Conservation (phyloP, 1,140 invertebrate genomes). For the Limonius californicus region DNA sequence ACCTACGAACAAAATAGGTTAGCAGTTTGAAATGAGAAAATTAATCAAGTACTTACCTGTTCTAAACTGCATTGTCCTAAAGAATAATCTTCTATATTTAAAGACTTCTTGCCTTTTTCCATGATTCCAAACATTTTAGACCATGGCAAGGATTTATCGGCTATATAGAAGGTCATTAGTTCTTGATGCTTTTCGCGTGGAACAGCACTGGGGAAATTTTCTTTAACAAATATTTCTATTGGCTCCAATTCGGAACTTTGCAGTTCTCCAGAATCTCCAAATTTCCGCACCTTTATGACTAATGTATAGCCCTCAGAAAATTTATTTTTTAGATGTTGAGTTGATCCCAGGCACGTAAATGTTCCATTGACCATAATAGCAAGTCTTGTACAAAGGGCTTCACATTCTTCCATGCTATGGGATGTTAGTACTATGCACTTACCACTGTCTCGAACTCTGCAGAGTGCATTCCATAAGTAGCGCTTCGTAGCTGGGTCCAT, state of each 20-base stretch:
- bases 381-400: constrained; percentile 77
- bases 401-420: constrained; percentile 83
- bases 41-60: constrained; percentile 54
- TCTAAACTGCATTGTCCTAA: constrained; percentile 79
- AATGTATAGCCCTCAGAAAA: constrained; percentile 54
- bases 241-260: constrained; percentile 19
- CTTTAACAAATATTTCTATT: constrained; percentile 46
- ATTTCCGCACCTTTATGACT: constrained; percentile 42
- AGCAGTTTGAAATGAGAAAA: neutral
- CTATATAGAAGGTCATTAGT: constrained; percentile 68
- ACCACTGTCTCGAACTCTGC: constrained; percentile 55
- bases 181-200: constrained; percentile 67
- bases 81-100: constrained; percentile 73
- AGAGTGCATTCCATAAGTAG: constrained; percentile 69
- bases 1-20: constrained; percentile 17
- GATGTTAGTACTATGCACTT: constrained; percentile 73
- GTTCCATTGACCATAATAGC: constrained; percentile 87
- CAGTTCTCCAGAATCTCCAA: neutral
- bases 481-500: constrained; percentile 80
- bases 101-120: constrained; percentile 55
- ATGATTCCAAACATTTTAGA: constrained; percentile 67
- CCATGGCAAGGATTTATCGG: constrained; percentile 56
- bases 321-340: constrained; percentile 65
- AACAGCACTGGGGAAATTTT: constrained; percentile 44
- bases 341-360: constrained; percentile 65